Conservation (phyloP, 2,113 vertebrate genomes). For the Papio anubis region DNA sequence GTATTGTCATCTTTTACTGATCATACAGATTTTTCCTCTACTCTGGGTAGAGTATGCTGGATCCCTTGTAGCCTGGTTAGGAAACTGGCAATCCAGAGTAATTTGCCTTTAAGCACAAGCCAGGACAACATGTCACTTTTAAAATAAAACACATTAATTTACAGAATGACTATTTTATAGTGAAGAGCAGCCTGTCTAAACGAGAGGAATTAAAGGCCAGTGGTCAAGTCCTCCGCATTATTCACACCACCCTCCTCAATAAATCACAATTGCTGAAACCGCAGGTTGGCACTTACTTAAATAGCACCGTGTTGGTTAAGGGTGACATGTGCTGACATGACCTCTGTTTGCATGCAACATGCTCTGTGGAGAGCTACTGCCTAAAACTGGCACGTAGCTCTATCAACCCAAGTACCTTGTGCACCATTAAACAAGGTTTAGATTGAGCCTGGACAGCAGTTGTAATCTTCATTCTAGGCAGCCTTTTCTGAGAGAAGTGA, state of each 20-base stretch:
- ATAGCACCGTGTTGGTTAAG: not conserved
- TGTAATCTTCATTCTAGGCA: slow-evolving; percentile 36
- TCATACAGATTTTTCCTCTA: not conserved
- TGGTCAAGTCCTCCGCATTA: slow-evolving; percentile 47
- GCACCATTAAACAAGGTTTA: not conserved
- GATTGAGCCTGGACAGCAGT: not conserved
- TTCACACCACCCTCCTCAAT: slow-evolving; percentile 23
- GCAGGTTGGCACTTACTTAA: slow-evolving; percentile 50
- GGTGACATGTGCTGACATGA: not conserved
- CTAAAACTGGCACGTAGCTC: accelerated
- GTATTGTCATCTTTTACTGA: not conserved
- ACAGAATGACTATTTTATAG: slow-evolving; percentile 56
- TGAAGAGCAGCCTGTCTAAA: slow-evolving; percentile 57
- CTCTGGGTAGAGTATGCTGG: not conserved
- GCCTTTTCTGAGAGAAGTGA: not conserved
- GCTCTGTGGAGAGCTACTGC: not conserved
- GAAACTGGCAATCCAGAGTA: slow-evolving; percentile 1
- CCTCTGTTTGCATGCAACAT: slow-evolving; percentile 1
- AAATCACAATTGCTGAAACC: slow-evolving; percentile 50
- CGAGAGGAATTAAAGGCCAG: slow-evolving; percentile 63
- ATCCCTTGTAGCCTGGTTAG: not conserved
- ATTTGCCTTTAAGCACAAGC: slow-evolving; percentile 55
- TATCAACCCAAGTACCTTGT: not conserved
- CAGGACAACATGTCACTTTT: slow-evolving; percentile 56
- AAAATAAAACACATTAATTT: slow-evolving; percentile 69